These are phyloP conservation scores for Slavum lentiscoides DNA, from an alignment of 2,888 invertebrate species.

Conservation along the genomic window DNA sequence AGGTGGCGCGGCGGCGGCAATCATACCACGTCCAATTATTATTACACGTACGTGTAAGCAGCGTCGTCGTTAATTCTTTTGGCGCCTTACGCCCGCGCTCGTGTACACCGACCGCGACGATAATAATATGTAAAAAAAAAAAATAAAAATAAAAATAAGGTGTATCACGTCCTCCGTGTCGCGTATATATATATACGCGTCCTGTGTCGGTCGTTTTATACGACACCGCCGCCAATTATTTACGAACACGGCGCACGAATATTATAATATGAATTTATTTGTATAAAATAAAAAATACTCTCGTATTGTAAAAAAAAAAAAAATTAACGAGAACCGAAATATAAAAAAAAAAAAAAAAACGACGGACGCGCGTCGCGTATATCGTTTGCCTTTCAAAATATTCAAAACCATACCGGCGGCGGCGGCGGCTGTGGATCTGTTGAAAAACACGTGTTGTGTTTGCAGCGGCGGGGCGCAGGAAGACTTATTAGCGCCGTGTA, in stretches of 20 bases:
- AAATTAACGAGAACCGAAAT: no score
- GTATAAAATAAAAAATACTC: no score
- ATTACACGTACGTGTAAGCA: conserved; percentile 33
- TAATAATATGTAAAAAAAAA: conserved; percentile 28
- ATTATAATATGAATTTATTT: no score
- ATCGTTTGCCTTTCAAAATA: no score
- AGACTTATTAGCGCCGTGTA: no score
- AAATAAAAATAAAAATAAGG: conserved; percentile 22
- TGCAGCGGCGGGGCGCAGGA: no score
- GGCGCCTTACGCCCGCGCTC: conserved; percentile 42
- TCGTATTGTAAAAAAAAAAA: no score
- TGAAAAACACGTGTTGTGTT: no score
- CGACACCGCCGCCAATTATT: conserved; percentile 47
- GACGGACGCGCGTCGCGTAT: no score
- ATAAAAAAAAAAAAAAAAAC: no score
- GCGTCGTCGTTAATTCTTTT: conserved; percentile 41
- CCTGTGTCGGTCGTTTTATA: conserved; percentile 26
- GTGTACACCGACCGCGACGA: neutral
- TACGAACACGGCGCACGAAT: conserved; percentile 34
- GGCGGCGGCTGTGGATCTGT: no score
- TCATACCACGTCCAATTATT: conserved; percentile 40
- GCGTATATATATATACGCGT: neutral
- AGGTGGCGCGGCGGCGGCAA: conserved; percentile 29
- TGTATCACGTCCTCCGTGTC: conserved; percentile 33
- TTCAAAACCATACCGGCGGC: no score